Evolutionary conservation across 2,797 vertebrate species (phyloP).

Genomic region (Odontamblyopus lacepedii): DNA sequence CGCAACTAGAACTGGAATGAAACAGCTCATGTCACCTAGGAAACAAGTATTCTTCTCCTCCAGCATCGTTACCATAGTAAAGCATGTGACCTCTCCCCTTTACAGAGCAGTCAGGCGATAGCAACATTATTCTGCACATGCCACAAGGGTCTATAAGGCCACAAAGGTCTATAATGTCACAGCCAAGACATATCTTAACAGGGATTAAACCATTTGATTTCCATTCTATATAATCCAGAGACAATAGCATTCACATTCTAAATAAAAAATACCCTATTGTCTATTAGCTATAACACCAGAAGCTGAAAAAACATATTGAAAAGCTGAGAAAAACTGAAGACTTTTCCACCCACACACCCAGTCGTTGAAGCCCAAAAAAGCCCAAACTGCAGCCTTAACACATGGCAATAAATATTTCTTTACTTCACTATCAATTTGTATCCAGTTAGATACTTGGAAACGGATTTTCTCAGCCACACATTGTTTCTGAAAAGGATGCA

Average conservation of each 20-base stretch:
- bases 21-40: conserved; percentile 58
- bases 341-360: conserved; percentile 3
- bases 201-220: neutral
- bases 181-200: neutral
- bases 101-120: conserved; percentile 19
- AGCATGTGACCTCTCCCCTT: conserved; percentile 50
- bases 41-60: conserved; percentile 52
- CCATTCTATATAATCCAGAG: neutral
- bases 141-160: neutral
- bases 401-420: neutral
- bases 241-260: neutral
- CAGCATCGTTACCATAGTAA: conserved; percentile 61
- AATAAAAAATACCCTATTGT: neutral
- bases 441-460: conserved; percentile 69
- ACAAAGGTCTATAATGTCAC: neutral
- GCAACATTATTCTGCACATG: conserved; percentile 26
- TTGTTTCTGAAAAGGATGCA: conserved; percentile 32
- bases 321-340: neutral
- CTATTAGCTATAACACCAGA: neutral
- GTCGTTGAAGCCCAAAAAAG: neutral
- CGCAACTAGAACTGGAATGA: conserved; percentile 25
- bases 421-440: conserved; percentile 16
- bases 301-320: neutral
- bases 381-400: neutral
- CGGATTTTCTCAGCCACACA: conserved; percentile 38